Conservation (phyloP, 2,113 vertebrate genomes). For the Thamnaconus septentrionalis region DNA sequence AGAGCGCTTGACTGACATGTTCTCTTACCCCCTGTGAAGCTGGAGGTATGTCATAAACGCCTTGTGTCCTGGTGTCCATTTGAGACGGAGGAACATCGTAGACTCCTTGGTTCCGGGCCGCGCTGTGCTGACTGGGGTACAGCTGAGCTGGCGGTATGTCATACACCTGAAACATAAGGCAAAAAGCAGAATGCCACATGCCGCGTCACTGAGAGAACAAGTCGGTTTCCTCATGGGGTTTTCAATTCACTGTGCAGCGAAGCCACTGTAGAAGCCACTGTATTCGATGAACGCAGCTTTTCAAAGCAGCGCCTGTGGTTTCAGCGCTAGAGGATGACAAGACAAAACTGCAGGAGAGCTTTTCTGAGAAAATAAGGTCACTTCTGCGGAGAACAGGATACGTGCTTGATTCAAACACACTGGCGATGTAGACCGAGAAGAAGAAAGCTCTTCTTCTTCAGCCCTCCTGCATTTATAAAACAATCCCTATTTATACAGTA, state of each 20-base stretch:
- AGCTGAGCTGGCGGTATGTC: conserved; percentile 84
- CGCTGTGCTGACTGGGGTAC: conserved; percentile 50
- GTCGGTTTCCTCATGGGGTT: too few relatives aligned
- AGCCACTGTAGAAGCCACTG: too few relatives aligned
- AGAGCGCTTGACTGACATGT: not conserved
- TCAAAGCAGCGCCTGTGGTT: too few relatives aligned
- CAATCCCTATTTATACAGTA: too few relatives aligned
- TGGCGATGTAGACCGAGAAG: too few relatives aligned
- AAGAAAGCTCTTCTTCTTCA: too few relatives aligned
- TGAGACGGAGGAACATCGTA: conserved; percentile 87
- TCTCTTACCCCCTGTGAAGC: conserved; percentile 69
- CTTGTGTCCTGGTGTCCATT: conserved; percentile 71
- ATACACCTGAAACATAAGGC: conserved; percentile 81
- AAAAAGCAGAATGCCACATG: too few relatives aligned
- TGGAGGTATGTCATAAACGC: conserved; percentile 72
- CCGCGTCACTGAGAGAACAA: too few relatives aligned
- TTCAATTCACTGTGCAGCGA: too few relatives aligned
- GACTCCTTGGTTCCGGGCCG: conserved; percentile 78
- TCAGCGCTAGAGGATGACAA: not conserved
- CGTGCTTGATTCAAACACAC: not conserved
- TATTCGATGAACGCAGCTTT: too few relatives aligned
- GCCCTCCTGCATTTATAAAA: too few relatives aligned
- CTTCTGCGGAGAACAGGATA: conserved; percentile 21
- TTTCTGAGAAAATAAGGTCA: conserved; percentile 16
- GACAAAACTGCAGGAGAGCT: not conserved